A percentile compares a stretch with the other conserved stretches of the same genome.
Conservation (phyloP, 2,888 invertebrate genomes). For the Sarcophaga caerulescens region DNA sequence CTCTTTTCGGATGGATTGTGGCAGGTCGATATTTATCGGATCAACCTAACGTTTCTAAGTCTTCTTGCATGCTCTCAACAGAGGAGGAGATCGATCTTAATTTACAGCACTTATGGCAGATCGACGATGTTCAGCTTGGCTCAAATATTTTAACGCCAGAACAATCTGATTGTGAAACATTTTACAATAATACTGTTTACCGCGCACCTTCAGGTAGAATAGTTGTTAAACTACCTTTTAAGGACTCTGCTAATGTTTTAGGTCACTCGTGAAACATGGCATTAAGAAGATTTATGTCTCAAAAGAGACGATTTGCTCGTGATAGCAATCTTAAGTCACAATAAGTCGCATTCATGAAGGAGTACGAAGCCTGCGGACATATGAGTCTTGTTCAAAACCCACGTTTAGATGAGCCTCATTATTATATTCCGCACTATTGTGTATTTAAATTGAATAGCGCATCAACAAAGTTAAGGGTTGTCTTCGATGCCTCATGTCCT, state of each 20-base stretch:
- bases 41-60: neutral
- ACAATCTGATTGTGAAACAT: slow-evolving; percentile 47
- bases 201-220: slow-evolving; percentile 45
- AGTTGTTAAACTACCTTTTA: slow-evolving; percentile 55
- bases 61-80: slow-evolving; percentile 20
- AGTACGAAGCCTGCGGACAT: slow-evolving; percentile 79
- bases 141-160: slow-evolving; percentile 10
- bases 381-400: slow-evolving; percentile 64
- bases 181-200: slow-evolving; percentile 27
- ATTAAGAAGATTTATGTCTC: slow-evolving; percentile 33
- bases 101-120: slow-evolving; percentile 34
- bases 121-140: slow-evolving; percentile 10
- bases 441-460: slow-evolving; percentile 1
- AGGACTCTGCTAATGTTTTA: slow-evolving; percentile 15
- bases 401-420: neutral
- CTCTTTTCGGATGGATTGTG: slow-evolving; percentile 58
- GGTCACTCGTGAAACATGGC: slow-evolving; percentile 41
- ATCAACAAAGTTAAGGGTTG: slow-evolving; percentile 45
- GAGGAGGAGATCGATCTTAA: slow-evolving; percentile 33
- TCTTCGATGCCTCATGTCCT: slow-evolving; percentile 61
- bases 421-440: no score
- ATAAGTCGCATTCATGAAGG: slow-evolving; percentile 41
- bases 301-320: slow-evolving; percentile 29
- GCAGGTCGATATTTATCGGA: slow-evolving; percentile 38
- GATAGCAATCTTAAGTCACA: slow-evolving; percentile 30